Conservation (phyloP, 2,888 invertebrate genomes). For the Iphiclides podalirius region DNA sequence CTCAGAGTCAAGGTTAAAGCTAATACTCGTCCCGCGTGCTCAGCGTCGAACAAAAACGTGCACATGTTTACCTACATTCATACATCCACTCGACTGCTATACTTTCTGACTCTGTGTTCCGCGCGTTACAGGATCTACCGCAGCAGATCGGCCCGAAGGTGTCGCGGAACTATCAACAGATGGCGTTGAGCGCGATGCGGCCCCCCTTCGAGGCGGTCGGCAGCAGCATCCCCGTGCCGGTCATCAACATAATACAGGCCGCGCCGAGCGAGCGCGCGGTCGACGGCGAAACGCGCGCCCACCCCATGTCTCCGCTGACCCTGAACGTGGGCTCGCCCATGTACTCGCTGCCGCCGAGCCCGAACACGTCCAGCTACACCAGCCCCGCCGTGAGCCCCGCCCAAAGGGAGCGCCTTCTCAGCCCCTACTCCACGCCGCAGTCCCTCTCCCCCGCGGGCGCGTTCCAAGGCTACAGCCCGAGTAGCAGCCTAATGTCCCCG, state of each 20-base stretch:
- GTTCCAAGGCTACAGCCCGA: slow-evolving; percentile 56
- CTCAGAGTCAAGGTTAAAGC: slow-evolving; percentile 43
- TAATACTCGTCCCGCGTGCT: slow-evolving; percentile 45
- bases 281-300: slow-evolving; percentile 39
- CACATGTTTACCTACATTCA: slow-evolving; percentile 12
- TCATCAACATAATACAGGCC: slow-evolving; percentile 55
- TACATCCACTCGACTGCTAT: background rate
- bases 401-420: slow-evolving; percentile 53
- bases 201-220: slow-evolving; percentile 35
- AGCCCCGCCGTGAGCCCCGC: slow-evolving; percentile 66
- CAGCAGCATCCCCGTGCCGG: slow-evolving; percentile 49
- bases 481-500: slow-evolving; percentile 51
- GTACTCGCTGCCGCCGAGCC: slow-evolving; percentile 62
- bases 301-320: slow-evolving; percentile 61
- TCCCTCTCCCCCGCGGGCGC: slow-evolving; percentile 61
- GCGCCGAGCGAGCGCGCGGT: slow-evolving; percentile 44
- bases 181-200: slow-evolving; percentile 42
- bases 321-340: slow-evolving; percentile 59
- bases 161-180: slow-evolving; percentile 42
- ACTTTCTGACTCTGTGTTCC: slow-evolving; percentile 23
- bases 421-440: slow-evolving; percentile 64
- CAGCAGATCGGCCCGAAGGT: slow-evolving; percentile 38
- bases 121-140: slow-evolving; percentile 56
- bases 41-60: slow-evolving; percentile 3
- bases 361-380: slow-evolving; percentile 53